Percentiles rank a stretch among this genome's conserved stretches.
Conservation (phyloP, 2,113 vertebrate genomes). For the Gadus macrocephalus region DNA sequence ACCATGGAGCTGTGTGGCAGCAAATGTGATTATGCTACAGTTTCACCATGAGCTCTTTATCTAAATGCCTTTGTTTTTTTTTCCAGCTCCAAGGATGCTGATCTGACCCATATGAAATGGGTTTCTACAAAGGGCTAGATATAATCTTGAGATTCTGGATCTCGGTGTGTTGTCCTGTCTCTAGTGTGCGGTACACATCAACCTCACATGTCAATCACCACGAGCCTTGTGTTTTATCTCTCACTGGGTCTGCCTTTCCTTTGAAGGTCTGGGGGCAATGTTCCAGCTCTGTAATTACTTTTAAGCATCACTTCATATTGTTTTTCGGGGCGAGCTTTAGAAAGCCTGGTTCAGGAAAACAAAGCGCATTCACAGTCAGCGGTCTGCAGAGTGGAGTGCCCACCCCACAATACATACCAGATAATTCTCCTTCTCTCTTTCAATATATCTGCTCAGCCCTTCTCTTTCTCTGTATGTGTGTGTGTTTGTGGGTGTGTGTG, state of each 20-base stretch:
- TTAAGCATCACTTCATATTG: constrained; percentile 31
- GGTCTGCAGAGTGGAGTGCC: constrained; percentile 36
- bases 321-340: background rate
- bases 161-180: constrained; percentile 51
- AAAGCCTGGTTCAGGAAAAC: constrained; percentile 27
- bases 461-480: constrained; percentile 31
- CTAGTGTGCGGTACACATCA: constrained; percentile 41
- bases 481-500: constrained; percentile 4
- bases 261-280: constrained; percentile 24
- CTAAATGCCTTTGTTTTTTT: background rate
- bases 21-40: no score
- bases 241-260: background rate
- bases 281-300: constrained; percentile 21
- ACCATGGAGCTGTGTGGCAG: no score
- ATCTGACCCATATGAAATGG: constrained; percentile 57
- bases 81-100: constrained; percentile 3
- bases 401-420: constrained; percentile 48
- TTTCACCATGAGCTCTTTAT: no score
- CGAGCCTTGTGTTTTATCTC: background rate
- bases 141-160: constrained; percentile 38
- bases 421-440: constrained; percentile 29
- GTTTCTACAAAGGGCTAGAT: constrained; percentile 56
- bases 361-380: constrained; percentile 45
- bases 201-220: constrained; percentile 51
- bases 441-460: no score